phyloP scores from a whole-genome alignment of 2,113 vertebrate genomes.

The Bos indicus region DNA sequence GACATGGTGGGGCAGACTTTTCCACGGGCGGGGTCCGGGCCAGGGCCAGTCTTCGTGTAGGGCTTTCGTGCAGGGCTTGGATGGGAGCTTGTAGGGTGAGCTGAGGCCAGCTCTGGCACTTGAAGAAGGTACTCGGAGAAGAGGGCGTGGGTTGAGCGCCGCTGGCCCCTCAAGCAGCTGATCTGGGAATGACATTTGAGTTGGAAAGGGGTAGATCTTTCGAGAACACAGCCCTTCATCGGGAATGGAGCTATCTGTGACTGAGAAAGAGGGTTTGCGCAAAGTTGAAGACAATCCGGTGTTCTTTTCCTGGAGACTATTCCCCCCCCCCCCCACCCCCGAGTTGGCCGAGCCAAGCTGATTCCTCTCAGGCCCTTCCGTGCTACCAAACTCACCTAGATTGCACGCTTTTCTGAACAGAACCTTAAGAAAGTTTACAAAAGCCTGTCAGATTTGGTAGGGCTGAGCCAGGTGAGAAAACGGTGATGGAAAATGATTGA shows the following conservation, averaged over 20 bases:
- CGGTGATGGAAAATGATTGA: not conserved
- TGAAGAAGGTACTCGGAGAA: not conserved
- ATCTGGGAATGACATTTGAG: conserved; percentile 48
- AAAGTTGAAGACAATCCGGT: conserved; percentile 29
- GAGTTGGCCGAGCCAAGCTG: not conserved
- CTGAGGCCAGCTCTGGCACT: not conserved
- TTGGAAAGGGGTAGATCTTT: conserved; percentile 49
- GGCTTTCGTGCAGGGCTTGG: not conserved
- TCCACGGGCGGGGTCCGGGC: not conserved
- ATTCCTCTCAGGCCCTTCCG: not conserved
- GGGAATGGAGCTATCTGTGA: not conserved
- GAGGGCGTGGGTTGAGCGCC: conserved; percentile 20
- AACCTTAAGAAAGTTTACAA: not conserved
- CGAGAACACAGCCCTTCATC: conserved; percentile 35
- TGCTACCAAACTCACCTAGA: not conserved
- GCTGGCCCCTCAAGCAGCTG: not conserved
- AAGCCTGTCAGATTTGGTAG: not conserved
- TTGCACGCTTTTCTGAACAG: not conserved
- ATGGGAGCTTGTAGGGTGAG: not conserved
- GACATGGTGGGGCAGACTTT: not conserved
- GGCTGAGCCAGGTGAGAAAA: not conserved
- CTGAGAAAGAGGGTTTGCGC: not conserved
- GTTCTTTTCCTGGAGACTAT: not conserved
- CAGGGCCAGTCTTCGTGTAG: accelerated
- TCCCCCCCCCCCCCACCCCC: not conserved